A percentile compares a stretch with the other conserved stretches of the same genome.
Evolutionary conservation across 2,888 invertebrate species (phyloP).

Genomic region (Drosophila diplacantha): DNA sequence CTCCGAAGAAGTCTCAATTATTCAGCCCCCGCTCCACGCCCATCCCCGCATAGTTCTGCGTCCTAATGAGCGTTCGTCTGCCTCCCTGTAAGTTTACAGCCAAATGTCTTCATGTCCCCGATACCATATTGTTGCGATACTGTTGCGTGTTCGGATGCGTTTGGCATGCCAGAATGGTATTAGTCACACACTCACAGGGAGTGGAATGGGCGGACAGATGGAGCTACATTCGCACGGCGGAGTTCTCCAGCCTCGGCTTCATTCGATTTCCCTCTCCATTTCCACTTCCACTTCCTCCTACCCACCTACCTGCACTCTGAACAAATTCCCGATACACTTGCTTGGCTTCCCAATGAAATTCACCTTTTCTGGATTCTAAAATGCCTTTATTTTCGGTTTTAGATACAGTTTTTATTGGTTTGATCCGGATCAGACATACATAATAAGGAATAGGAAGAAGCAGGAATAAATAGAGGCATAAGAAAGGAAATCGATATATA

Average conservation of each 20-base stretch:
- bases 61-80: constrained; percentile 57
- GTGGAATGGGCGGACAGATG: constrained; percentile 23
- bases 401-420: neutral
- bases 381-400: neutral
- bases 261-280: neutral
- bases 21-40: neutral
- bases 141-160: constrained; percentile 56
- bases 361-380: neutral
- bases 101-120: constrained; percentile 41
- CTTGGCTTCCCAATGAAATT: neutral
- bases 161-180: constrained; percentile 69
- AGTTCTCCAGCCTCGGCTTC: constrained; percentile 31
- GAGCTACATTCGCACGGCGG: constrained; percentile 22
- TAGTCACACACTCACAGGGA: constrained; percentile 56
- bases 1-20: constrained; percentile 4
- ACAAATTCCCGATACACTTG: neutral
- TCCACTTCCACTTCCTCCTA: neutral
- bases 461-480: too few species aligned
- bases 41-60: constrained; percentile 39
- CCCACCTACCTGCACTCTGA: neutral
- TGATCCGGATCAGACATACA: too few species aligned
- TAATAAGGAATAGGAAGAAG: too few species aligned
- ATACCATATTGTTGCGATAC: constrained; percentile 35
- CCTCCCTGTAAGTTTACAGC: constrained; percentile 45
- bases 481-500: too few species aligned